Evolutionary conservation across 2,888 invertebrate species (phyloP).

Genomic region (Scaptodrosophila latifasciaeformis): DNA sequence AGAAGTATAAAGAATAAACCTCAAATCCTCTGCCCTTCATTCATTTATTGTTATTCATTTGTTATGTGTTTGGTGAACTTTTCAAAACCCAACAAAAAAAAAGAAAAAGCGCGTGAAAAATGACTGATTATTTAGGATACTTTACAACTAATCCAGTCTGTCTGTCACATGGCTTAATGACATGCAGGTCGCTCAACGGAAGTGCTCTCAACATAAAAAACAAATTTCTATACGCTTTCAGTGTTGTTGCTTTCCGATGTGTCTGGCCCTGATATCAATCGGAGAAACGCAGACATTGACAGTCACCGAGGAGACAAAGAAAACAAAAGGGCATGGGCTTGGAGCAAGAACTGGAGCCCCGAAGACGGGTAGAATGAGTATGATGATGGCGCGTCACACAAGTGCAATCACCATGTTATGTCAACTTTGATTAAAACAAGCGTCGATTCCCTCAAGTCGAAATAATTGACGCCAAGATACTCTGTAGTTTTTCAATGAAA

Average conservation of each 20-base stretch:
- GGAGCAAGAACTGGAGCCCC: no score
- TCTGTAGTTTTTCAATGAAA: no score
- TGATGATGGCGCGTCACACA: constrained; percentile 1
- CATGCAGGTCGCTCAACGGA: constrained; percentile 53
- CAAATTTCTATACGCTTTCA: no score
- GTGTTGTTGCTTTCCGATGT: no score
- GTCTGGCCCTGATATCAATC: constrained; percentile 42
- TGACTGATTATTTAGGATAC: constrained; percentile 47
- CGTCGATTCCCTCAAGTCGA: no score
- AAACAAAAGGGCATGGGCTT: no score
- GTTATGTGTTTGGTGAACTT: no score
- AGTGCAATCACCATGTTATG: constrained; percentile 21
- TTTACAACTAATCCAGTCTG: constrained; percentile 19
- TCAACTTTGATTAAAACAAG: constrained; percentile 51
- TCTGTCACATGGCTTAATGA: constrained; percentile 41
- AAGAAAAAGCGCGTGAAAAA: constrained; percentile 24
- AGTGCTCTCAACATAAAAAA: no score
- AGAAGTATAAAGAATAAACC: no score
- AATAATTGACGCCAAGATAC: no score
- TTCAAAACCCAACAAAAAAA: constrained; percentile 2
- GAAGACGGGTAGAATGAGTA: no score
- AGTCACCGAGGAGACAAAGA: not conserved
- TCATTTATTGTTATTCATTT: constrained; percentile 12
- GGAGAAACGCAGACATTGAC: constrained; percentile 10
- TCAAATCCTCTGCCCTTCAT: no score